phyloP scores from a whole-genome alignment of 2,797 vertebrate genomes.

The Onychomys leucogaster region DNA sequence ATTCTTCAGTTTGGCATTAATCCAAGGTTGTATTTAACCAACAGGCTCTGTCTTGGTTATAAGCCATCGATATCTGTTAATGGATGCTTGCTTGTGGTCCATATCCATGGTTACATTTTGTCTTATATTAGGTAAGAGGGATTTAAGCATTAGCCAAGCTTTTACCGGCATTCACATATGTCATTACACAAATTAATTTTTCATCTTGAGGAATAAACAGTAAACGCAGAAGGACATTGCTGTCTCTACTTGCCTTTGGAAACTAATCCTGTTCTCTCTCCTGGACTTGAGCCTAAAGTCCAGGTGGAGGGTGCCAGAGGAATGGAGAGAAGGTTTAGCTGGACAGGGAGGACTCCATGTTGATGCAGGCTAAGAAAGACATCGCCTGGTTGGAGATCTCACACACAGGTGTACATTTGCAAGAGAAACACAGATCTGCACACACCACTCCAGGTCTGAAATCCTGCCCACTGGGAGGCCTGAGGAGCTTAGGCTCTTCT shows the following conservation, averaged over 20 bases:
- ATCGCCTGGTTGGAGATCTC: background rate
- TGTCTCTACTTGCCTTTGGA: background rate
- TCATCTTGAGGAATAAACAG: background rate
- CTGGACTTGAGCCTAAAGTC: background rate
- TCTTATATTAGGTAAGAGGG: conserved; percentile 2
- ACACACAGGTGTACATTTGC: fast-evolving
- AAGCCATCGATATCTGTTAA: background rate
- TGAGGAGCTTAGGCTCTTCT: background rate
- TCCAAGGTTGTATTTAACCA: conserved; percentile 60
- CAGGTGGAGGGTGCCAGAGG: background rate
- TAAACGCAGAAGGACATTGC: background rate
- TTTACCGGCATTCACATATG: background rate
- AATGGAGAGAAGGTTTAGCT: background rate
- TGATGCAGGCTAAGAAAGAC: background rate
- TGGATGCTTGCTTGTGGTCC: conserved; percentile 36
- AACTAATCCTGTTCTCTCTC: background rate
- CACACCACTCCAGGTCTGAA: background rate
- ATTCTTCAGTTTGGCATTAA: conserved; percentile 60
- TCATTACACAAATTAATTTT: background rate
- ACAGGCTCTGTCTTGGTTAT: conserved; percentile 42
- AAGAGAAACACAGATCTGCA: background rate
- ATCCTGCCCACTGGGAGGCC: background rate
- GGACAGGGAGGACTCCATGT: background rate
- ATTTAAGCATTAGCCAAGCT: conserved; percentile 4
- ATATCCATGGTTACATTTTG: conserved; percentile 31